Evolutionary conservation across 2,113 vertebrate species (phyloP), one percentile per base, ranked within the genome.

Genomic region (Hylia prasina): DNA sequence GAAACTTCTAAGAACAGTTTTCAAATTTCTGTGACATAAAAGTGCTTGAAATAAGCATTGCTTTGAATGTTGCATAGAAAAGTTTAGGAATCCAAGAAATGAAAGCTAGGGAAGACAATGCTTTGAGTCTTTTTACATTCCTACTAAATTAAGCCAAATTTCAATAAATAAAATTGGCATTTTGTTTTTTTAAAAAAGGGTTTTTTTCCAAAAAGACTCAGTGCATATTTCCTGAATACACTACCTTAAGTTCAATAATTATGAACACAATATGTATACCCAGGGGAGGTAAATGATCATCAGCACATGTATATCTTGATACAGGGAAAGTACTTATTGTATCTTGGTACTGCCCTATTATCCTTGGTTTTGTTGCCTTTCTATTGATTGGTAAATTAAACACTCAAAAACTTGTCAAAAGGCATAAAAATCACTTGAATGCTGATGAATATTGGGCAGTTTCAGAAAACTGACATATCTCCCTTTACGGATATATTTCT

Each of bases 401-500:
- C 56, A 18, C 35, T 66, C 44, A 57, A 63, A 69, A 91, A 66
- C 28, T 88, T 94, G 14, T 70, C 25, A 72, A 81, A 87, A 82
- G 14, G 22, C 82, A 28, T 76, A 73, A 94, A 77, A 75, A 61
- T 77, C 58, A 84, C 39, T 82, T 76, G 47, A 89, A 78, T 39
- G 14, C 35, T 85, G 72, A 77, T 48, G 87, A 83, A 89, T 94
- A 76, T 35, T 90, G 83, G 93, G 57, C 87, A 91, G 93, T 93
- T 87, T 86, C 87, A 85, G 70, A 92, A 87, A 93, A 82, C 7
- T 94, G 86, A 82, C 20, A 0, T 64, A 78, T 81, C 73, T 94
- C 93, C 82, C 91, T 93, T 93, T 89, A 94, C 2, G 87, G 90
- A 37, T 81, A 33, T 94, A 87, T 95, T 86, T 96, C 90, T 79